phyloP scores from a whole-genome alignment of 2,888 invertebrate species.

The Eilema depressum region DNA sequence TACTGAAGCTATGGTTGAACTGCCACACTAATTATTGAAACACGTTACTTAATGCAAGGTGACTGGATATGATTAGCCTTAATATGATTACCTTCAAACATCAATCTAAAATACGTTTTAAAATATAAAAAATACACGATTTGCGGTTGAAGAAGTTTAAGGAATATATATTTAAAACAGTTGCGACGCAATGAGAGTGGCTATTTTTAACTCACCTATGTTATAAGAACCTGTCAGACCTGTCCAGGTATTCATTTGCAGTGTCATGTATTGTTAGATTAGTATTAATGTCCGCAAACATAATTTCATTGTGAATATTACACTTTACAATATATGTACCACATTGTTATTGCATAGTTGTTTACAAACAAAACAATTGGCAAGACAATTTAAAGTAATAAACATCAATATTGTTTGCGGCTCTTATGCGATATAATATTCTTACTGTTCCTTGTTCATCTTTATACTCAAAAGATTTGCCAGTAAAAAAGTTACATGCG shows the following conservation, averaged over 20 bases:
- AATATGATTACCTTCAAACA: constrained; percentile 22
- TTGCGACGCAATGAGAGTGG: constrained; percentile 10
- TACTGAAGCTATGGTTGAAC: constrained; percentile 55
- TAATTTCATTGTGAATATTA: not conserved
- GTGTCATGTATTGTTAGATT: constrained; percentile 20
- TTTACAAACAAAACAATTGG: not conserved
- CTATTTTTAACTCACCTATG: constrained; percentile 24
- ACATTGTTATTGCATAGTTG: not conserved
- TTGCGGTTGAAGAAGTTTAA: not conserved
- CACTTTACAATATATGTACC: not conserved
- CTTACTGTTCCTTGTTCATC: not conserved
- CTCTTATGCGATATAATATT: not conserved
- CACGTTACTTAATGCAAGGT: constrained; percentile 46
- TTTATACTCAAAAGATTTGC: not conserved
- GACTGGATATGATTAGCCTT: constrained; percentile 36
- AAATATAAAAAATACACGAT: constrained; percentile 9
- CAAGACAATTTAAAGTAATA: not conserved
- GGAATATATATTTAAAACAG: constrained; percentile 4
- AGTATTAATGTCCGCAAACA: constrained; percentile 2
- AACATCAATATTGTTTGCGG: not conserved
- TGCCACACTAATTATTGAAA: constrained; percentile 48
- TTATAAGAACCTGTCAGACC: constrained; percentile 20
- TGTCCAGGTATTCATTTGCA: constrained; percentile 17
- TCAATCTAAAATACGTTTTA: constrained; percentile 16
- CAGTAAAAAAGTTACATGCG: not conserved